Percentiles rank a stretch among this genome's conserved stretches.
Evolutionary conservation across 2,888 invertebrate species (phyloP).

Genomic region (Elgonia sp.): DNA sequence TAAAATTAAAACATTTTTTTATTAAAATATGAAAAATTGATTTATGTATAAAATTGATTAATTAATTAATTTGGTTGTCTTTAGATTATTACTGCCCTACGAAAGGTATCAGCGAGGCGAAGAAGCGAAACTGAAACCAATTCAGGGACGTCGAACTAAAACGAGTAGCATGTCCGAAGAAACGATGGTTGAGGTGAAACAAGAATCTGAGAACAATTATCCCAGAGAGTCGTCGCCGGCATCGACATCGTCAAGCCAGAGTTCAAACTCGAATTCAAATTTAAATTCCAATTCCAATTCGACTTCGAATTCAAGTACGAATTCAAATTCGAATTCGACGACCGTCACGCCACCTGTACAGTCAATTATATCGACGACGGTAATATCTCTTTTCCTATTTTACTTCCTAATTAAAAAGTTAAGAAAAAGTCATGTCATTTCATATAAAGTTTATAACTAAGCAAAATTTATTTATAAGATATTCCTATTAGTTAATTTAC

Average conservation of each 20-base stretch:
- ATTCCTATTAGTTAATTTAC: too few relatives aligned
- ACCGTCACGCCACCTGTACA: constrained; percentile 83
- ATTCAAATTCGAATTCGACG: constrained; percentile 83
- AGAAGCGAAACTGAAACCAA: constrained; percentile 84
- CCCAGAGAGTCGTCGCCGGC: constrained; percentile 84
- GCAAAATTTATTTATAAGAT: too few relatives aligned
- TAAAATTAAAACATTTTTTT: not conserved
- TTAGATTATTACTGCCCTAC: constrained; percentile 90
- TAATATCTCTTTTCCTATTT: constrained; percentile 56
- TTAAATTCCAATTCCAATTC: constrained; percentile 67
- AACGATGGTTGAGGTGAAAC: constrained; percentile 83
- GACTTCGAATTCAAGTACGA: constrained; percentile 85
- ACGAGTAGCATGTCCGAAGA: constrained; percentile 86
- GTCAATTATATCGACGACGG: constrained; percentile 82
- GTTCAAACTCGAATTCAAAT: constrained; percentile 41
- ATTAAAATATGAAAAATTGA: not conserved
- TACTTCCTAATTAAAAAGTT: not conserved
- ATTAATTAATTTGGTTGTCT: constrained; percentile 33
- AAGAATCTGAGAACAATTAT: constrained; percentile 82
- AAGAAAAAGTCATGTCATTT: too few relatives aligned
- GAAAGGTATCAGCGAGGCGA: constrained; percentile 89
- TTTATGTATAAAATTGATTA: not conserved
- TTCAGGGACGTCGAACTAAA: constrained; percentile 83
- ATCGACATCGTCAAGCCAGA: constrained; percentile 49
- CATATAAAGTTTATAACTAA: too few relatives aligned